Evolutionary conservation across 2,888 invertebrate genomes (phyloP).

Genomic region (Cremastobaeus sp.): DNA sequence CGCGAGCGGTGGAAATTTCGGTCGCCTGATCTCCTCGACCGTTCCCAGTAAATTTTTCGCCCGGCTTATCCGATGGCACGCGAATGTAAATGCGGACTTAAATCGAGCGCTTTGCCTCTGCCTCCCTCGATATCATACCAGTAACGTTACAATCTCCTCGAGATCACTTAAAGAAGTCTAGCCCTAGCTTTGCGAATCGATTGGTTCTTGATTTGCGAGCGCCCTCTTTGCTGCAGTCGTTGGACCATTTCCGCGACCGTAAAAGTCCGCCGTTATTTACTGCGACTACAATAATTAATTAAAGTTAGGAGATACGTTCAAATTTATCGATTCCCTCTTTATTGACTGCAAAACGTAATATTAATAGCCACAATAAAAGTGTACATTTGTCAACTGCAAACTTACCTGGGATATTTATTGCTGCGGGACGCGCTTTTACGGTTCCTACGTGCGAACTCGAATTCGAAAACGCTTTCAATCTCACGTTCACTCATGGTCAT

Average conservation of each 20-base stretch:
- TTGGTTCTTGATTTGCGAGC: conserved; percentile 54
- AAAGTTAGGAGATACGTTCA: conserved; percentile 1
- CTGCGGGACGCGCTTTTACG: neutral
- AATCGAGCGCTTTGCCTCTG: too few relatives aligned
- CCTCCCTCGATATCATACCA: neutral
- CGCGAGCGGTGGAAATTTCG: too few relatives aligned
- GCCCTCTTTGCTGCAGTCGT: conserved; percentile 48
- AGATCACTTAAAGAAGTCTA: conserved; percentile 61
- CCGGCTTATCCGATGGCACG: too few relatives aligned
- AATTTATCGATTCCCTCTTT: conserved; percentile 24
- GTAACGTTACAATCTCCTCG: conserved; percentile 58
- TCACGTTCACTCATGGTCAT: too few relatives aligned
- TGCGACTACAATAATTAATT: conserved; percentile 35
- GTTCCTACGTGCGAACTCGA: too few relatives aligned
- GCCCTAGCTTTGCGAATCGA: conserved; percentile 54
- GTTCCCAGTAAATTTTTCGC: too few relatives aligned
- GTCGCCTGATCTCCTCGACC: too few relatives aligned
- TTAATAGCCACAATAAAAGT: neutral
- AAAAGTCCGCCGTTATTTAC: conserved; percentile 49
- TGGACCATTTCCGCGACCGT: conserved; percentile 44
- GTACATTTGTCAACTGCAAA: too few relatives aligned
- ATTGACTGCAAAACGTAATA: conserved; percentile 4
- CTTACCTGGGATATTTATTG: neutral
- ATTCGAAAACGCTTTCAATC: too few relatives aligned
- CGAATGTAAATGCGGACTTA: too few relatives aligned